Evolutionary conservation across 2,113 vertebrate genomes (phyloP).

Genomic region (Neotoma lepida): DNA sequence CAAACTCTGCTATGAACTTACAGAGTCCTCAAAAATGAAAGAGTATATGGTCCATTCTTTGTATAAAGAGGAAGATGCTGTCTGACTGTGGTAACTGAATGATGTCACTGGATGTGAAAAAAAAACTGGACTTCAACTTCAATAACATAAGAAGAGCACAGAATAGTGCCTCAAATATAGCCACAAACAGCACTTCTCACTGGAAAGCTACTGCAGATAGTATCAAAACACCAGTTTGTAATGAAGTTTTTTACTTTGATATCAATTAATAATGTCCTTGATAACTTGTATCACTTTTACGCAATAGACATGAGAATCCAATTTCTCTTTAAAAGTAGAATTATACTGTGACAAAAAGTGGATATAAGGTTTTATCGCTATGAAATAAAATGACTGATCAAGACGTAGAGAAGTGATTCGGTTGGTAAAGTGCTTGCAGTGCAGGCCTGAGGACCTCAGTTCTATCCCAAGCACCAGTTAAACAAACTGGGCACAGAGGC

Average conservation of each 20-base stretch:
- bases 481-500: too few relatives aligned
- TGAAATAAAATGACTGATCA: background rate
- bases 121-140: background rate
- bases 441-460: background rate
- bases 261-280: background rate
- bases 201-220: background rate
- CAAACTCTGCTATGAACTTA: background rate
- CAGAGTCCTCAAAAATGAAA: background rate
- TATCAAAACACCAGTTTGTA: background rate
- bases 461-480: background rate
- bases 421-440: background rate
- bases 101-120: background rate
- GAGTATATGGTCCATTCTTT: background rate
- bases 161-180: background rate
- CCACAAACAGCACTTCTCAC: background rate
- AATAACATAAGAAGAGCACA: background rate
- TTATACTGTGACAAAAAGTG: background rate
- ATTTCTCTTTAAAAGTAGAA: constrained; percentile 9
- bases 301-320: background rate
- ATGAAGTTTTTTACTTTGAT: background rate
- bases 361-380: background rate
- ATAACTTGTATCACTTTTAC: background rate
- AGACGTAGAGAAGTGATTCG: background rate
- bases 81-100: background rate
- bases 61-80: background rate